phyloP scores from a whole-genome alignment of 1,140 invertebrate species.

The Leptinotarsa undecemlineata region DNA sequence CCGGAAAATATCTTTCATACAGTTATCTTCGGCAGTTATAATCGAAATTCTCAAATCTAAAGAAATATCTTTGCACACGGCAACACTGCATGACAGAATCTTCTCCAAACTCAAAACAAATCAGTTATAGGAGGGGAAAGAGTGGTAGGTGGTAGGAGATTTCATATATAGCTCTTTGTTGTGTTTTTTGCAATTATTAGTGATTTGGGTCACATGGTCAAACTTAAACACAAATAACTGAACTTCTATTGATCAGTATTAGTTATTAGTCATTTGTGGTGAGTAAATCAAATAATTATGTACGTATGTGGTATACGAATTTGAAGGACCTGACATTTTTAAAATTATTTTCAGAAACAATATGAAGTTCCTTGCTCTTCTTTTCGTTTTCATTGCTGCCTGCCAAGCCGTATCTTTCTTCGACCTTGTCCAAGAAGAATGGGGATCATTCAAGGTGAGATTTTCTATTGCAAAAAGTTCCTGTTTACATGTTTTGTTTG shows the following conservation, averaged over 20 bases:
- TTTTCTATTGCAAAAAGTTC: background rate
- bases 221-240: background rate
- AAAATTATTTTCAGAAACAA: constrained; percentile 48
- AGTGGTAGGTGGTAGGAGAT: no score
- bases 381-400: constrained; percentile 57
- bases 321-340: background rate
- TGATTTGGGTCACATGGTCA: background rate
- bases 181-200: background rate
- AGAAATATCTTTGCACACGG: no score
- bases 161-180: no score
- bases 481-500: no score
- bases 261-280: constrained; percentile 1
- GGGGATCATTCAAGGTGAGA: constrained; percentile 75
- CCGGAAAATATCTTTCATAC: no score
- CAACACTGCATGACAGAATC: no score
- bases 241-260: background rate
- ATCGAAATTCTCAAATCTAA: no score
- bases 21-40: no score
- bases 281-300: background rate
- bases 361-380: constrained; percentile 59
- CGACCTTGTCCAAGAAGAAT: constrained; percentile 75
- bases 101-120: no score
- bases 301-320: background rate
- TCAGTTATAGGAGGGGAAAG: no score
- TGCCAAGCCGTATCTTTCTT: constrained; percentile 67